phyloP scores from a whole-genome alignment of 1,140 invertebrate genomes.

The Schmidtea mediterranea region DNA sequence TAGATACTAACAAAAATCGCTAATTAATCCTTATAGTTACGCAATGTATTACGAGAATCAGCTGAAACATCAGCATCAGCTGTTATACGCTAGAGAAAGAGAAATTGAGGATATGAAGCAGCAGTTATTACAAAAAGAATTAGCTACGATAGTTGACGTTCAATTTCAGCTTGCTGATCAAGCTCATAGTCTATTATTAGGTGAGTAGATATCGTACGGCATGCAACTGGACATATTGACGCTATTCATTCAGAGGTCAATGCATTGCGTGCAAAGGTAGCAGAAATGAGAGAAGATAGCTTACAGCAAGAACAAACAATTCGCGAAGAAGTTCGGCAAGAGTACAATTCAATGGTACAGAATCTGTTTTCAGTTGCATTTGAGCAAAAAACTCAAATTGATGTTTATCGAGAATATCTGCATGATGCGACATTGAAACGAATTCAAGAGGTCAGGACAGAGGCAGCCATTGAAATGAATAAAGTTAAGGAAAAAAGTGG shows the following conservation, averaged over 20 bases:
- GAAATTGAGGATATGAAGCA: conserved; percentile 18
- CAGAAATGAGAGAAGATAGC: conserved; percentile 18
- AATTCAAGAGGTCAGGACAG: conserved; percentile 14
- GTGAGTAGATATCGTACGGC: conserved; percentile 10
- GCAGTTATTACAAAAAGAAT: conserved; percentile 13
- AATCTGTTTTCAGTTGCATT: conserved; percentile 18
- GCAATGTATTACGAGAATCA: conserved; percentile 25
- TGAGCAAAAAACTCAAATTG: conserved; percentile 19
- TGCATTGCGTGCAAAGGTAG: conserved; percentile 19
- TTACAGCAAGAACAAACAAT: conserved; percentile 18
- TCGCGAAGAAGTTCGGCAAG: conserved; percentile 17
- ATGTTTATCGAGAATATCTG: conserved; percentile 17
- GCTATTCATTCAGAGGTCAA: conserved; percentile 16
- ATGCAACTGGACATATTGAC: background rate
- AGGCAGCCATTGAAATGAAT: conserved; percentile 15
- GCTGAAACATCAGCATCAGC: conserved; percentile 17
- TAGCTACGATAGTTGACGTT: conserved; percentile 17
- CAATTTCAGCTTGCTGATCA: conserved; percentile 20
- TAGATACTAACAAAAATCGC: too few species aligned
- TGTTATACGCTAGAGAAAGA: conserved; percentile 15
- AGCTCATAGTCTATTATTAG: conserved; percentile 19
- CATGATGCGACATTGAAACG: conserved; percentile 16
- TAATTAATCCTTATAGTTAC: too few species aligned
- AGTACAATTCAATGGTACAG: conserved; percentile 22
- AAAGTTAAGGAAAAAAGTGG: conserved; percentile 4